Evolutionary conservation across 2,113 vertebrate species (phyloP).

Genomic region (Corvus hawaiiensis): DNA sequence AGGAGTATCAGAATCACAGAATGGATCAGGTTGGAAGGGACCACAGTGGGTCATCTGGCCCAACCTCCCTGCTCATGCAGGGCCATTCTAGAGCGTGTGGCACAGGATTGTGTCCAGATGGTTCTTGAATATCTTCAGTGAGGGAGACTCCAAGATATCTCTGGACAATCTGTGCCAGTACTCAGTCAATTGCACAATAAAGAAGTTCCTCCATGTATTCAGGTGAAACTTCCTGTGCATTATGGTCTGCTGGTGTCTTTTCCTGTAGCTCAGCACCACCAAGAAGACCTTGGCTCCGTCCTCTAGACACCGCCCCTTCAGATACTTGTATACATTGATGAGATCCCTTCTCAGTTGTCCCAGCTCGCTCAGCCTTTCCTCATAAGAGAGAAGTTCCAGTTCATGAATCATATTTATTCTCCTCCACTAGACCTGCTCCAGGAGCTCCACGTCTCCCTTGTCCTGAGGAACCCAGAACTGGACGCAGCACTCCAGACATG

Average conservation of each 20-base stretch:
- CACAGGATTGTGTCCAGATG: neutral
- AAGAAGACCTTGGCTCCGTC: neutral
- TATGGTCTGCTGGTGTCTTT: neutral
- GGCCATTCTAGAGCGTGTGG: neutral
- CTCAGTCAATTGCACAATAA: neutral
- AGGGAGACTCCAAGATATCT: neutral
- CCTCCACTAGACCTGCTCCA: neutral
- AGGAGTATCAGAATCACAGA: neutral
- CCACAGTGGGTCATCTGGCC: rapidly evolving
- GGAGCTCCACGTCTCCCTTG: neutral
- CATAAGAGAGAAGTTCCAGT: neutral
- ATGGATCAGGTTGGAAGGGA: neutral
- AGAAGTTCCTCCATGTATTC: neutral
- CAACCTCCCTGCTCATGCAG: neutral
- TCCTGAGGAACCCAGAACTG: neutral
- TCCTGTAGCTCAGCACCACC: neutral
- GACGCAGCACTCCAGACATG: too few species aligned
- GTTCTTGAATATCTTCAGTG: neutral
- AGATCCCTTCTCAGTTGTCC: neutral
- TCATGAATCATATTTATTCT: neutral
- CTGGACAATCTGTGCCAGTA: neutral
- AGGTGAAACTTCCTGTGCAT: too few species aligned
- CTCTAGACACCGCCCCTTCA: neutral
- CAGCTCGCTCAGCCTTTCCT: rapidly evolving
- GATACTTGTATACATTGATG: neutral